Percentiles rank a stretch among this genome's conserved stretches.
phyloP scores from a whole-genome alignment of 2,113 vertebrate genomes.

The Zosterops lateralis region DNA sequence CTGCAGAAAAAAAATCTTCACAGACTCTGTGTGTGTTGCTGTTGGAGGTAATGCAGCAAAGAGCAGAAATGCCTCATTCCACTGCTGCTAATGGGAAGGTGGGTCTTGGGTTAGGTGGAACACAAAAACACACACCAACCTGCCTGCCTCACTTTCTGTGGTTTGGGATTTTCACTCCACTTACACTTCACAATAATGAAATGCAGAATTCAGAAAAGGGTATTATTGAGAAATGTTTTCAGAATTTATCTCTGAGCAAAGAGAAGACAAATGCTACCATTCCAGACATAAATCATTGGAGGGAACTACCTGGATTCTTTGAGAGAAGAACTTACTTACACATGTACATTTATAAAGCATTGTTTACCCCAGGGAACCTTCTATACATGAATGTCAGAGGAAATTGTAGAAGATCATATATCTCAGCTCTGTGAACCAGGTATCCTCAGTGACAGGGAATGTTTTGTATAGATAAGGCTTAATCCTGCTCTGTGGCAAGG shows the following conservation, averaged over 20 bases:
- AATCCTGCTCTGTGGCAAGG: not conserved
- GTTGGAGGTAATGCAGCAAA: not conserved
- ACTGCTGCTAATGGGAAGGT: not conserved
- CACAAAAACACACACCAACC: not conserved
- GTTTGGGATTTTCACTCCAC: not conserved
- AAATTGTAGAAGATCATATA: slow-evolving; percentile 24
- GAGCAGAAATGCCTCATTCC: not conserved
- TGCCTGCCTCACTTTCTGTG: not conserved
- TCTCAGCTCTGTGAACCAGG: not conserved
- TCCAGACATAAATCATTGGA: not conserved
- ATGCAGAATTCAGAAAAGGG: not conserved
- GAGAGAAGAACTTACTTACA: not conserved
- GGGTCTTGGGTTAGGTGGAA: not conserved
- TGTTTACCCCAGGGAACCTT: not conserved
- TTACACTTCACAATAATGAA: not conserved
- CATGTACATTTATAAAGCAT: not conserved
- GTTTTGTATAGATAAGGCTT: not conserved
- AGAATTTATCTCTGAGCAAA: not conserved
- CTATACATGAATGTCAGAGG: not conserved
- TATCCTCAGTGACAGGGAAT: not conserved
- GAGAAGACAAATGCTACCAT: not conserved
- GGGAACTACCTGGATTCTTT: not conserved
- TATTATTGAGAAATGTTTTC: not conserved
- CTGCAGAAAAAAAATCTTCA: not conserved
- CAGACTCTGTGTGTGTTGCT: not conserved